Base-by-base conservation (phyloP, 2,113 vertebrate species). In the Mormyrus iriodes region DNA sequence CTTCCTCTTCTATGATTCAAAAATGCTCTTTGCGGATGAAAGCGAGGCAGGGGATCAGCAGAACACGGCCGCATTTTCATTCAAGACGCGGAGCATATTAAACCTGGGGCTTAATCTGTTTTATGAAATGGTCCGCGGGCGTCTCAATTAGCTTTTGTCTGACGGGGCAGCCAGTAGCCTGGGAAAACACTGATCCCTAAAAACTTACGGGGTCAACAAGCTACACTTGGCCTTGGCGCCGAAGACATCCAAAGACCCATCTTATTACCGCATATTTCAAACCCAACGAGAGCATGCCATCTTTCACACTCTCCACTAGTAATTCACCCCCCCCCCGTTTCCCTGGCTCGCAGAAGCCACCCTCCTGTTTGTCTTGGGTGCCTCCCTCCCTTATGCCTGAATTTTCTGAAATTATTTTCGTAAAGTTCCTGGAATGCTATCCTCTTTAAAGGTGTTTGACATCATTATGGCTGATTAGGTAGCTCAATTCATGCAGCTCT, bases 11-110 rank as follows among this genome's bases (percentile, higher is more conserved):
- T 94, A 93, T 90, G 93, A 95, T 94, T 94, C 93, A 95, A 91
- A 95, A 94, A 79, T 91, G 94, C 92, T 94, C 95, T 95, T 93
- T 96, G 92, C 90, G 91, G 91, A 93, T 93, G 94, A 95, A 95
- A 95, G 91, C 13, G 31, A 86, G 85, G 49, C 85, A 31, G 44
- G 82, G 51, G 83, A 86, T 13, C n/a, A 21, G 49, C 51, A 39
- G 49, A 27, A 86, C 85, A 55, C 31, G 12, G 48, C 49, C 19
- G 85, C 49, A 53, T 53, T 86, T 86, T 39, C 48, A 86, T 86
- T 53, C 51, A 4, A 39, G 49, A 35, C 49, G 27, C 15, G 51
- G 51, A 53, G 85, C 85, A 53, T 53, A 86, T 86, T 55, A 86
- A 83, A 86, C 27, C 85, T 48, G 51, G 51, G 85, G 85, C 85